Base-by-base conservation (phyloP, 2,797 vertebrate genomes). In the Macropodus opercularis region DNA sequence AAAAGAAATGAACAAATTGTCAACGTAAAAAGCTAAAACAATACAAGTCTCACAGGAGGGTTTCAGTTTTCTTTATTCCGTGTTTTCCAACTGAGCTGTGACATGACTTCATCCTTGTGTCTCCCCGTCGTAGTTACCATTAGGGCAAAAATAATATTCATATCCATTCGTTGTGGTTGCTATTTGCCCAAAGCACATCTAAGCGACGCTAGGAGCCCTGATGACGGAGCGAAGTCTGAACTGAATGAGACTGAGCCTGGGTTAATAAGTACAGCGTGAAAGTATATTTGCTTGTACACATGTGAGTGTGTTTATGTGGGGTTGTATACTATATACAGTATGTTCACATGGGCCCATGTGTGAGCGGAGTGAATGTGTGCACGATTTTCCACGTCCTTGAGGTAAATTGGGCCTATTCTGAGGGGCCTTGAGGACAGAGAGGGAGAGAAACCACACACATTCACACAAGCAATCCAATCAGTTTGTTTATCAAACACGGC, bases 401-500 rank as follows among this genome's bases (percentile, higher is more conserved):
- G 75, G 72, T 84, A 86, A 88, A 88, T 86, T 73, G 62, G 72
- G 53, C 70, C 64, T 27, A 2, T 75, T 86, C 42, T 65, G 41
- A 81, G 72, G 71, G 79, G 69, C 88, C 85, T 85, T 76, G 83
- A 88, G 79, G 85, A 87, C 79, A 84, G 56, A 64, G 17, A 72
- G 59, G 68, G 83, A 86, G 83, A 86, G 66, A 87, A 89, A 87
- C 85, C 87, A 89, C 87, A 90, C 85, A 67, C 86, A 78, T 86
- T 87, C 86, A 80, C 82, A 80, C 83, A 83, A 89, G 87, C 86
- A 90, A 90, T 86, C 90, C 87, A 92, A 92, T 92, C 91, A 93
- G 89, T 90, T 88, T 93, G 90, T 93, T 93, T 93, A 91, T 91
- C 84, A 92, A 92, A 91, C 87, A 88, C 88, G 79, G 89, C 90